These are phyloP conservation scores for Dynastes grantii DNA, from an alignment of 2,888 invertebrate genomes.

Conservation along the genomic window DNA sequence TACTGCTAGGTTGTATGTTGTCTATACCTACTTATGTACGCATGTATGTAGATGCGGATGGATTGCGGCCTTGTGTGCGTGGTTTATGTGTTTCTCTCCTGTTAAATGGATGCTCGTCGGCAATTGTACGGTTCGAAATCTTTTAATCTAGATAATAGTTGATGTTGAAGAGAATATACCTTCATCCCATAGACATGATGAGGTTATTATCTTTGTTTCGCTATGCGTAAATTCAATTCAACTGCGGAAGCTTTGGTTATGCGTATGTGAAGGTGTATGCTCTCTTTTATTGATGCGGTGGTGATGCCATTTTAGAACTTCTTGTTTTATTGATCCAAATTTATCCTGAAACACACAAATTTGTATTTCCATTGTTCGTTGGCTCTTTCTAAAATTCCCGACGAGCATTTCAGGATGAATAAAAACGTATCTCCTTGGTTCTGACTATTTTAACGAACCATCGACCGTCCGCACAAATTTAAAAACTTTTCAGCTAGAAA, in stretches of 20 bases:
- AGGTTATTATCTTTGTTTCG: slow-evolving; percentile 21
- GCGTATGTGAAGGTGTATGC: background rate
- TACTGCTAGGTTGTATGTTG: background rate
- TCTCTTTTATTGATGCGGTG: too few species aligned
- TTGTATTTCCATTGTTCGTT: too few species aligned
- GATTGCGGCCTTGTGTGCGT: background rate
- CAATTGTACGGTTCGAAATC: slow-evolving; percentile 28
- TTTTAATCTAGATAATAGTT: slow-evolving; percentile 23
- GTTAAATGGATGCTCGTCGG: slow-evolving; percentile 24
- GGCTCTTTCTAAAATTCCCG: too few species aligned
- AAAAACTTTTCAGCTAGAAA: too few species aligned
- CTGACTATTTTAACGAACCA: too few species aligned
- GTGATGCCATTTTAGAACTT: too few species aligned
- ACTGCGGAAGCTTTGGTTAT: background rate
- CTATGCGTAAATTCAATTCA: slow-evolving; percentile 19
- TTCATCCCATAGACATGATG: background rate
- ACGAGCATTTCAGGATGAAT: too few species aligned
- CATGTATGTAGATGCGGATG: background rate
- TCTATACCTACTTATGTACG: background rate
- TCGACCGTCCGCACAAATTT: too few species aligned
- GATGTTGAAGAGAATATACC: slow-evolving; percentile 19
- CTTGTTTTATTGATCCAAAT: too few species aligned
- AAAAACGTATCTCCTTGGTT: too few species aligned
- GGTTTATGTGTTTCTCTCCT: slow-evolving; percentile 12
- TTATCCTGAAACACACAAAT: too few species aligned